Evolutionary conservation across 2,888 invertebrate genomes (phyloP), one percentile per base, ranked within the genome.

Genomic region (Schrankia costaestrigalis): DNA sequence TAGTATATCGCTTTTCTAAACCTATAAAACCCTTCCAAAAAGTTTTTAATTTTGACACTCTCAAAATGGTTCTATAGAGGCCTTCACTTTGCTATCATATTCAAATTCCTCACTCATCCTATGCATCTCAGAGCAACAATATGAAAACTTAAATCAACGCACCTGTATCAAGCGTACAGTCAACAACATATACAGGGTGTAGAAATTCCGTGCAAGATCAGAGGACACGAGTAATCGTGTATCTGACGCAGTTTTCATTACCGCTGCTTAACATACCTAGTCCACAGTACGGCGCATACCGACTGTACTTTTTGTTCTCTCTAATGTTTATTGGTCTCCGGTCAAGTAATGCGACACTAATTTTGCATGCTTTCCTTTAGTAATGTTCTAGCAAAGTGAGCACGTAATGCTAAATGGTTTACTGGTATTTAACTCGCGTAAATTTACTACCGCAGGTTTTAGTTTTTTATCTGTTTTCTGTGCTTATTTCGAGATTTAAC

Each of bases 181-280:
- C 9, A 24, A 25, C 23, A 32, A 44, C n/a, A n/a, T 26, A 45
- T 36, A 46, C 52, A 49, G 44, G 45, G 46, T 59, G 56, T 56
- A 38, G 41, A 51, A 28, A 56, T 56, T 41, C 43, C 46, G 40
- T 31, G 36, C 44, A 46, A 56, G 56, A 59, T 53, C 56, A 35
- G 41, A 39, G 45, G 57, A 45, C 41, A 44, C 37, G 42, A 56
- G 66, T 67, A 67, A 71, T 70, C 64, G 65, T 52, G 63, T 67
- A 65, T 69, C 66, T 56, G 50, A 50, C 54, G 65, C 58, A 62
- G 68, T 73, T 80, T 82, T 76, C 80, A 80, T 80, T 82, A 78
- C 75, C 43, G 53, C 77, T 78, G 81, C 57, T 82, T 81, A 81
- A 73, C 74, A 81, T 82, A 77, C 78, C 78, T 55, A 38, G 42